Evolutionary conservation across 1,140 invertebrate genomes (phyloP).

Genomic region (Ceratitis capitata): DNA sequence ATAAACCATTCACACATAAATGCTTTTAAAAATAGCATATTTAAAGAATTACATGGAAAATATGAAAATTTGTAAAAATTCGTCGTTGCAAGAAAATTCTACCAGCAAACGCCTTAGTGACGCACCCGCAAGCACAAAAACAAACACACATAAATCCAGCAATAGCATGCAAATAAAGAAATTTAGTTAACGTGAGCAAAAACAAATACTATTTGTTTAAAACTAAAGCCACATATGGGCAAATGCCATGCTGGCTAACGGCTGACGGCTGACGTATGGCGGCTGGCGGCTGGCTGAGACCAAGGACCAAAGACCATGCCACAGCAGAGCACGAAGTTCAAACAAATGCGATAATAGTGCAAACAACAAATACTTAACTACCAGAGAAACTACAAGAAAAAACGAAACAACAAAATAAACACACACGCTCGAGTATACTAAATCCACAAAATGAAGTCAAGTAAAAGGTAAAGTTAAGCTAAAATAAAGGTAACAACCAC

Average conservation of each 20-base stretch:
- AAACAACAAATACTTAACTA: slow-evolving; percentile 27
- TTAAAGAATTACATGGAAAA: no score
- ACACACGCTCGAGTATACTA: not conserved
- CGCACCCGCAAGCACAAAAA: not conserved
- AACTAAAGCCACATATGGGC: not conserved
- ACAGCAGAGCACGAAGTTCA: not conserved
- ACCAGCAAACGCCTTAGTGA: not conserved
- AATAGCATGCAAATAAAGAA: not conserved
- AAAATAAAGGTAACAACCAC: not conserved
- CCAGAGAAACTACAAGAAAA: not conserved
- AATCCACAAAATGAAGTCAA: not conserved
- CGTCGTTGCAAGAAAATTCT: not conserved
- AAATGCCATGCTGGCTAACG: no score
- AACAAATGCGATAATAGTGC: slow-evolving; percentile 35
- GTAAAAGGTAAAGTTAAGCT: slow-evolving; percentile 20
- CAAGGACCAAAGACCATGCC: not conserved
- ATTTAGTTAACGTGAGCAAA: not conserved
- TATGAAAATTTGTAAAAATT: not conserved
- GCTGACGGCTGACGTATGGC: no score
- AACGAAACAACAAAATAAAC: not conserved
- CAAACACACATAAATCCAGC: not conserved
- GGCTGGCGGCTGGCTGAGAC: no score
- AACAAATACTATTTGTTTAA: slow-evolving; percentile 20
- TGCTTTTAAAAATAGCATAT: no score
- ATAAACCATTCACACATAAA: no score